A percentile compares a stretch with the other conserved stretches of the same genome.
phyloP scores from a whole-genome alignment of 2,113 vertebrate species.

The Pheucticus melanocephalus region DNA sequence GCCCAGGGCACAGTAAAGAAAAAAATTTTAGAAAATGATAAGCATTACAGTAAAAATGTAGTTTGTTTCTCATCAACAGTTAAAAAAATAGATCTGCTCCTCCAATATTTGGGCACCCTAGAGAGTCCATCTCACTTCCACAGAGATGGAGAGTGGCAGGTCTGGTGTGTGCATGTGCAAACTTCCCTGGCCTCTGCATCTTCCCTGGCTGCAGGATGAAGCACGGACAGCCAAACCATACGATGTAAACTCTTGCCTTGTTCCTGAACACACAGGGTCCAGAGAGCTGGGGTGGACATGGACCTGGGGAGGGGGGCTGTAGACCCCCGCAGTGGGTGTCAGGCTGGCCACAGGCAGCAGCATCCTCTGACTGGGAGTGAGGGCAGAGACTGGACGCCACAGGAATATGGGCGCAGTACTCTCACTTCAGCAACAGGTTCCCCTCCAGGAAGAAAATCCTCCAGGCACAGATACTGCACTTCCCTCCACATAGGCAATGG shows the following conservation, averaged over 20 bases:
- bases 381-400: not conserved
- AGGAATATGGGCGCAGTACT: fast-evolving
- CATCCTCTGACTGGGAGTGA: not conserved
- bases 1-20: not conserved
- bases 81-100: not conserved
- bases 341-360: not conserved
- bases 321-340: not conserved
- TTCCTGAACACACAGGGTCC: not conserved
- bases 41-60: not conserved
- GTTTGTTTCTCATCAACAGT: not conserved
- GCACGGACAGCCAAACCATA: not conserved
- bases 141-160: not conserved
- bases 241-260: not conserved
- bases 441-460: not conserved
- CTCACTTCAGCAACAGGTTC: not conserved
- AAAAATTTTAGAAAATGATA: not conserved
- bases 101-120: not conserved
- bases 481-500: fast-evolving
- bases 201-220: fast-evolving
- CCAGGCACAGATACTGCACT: no score
- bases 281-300: fast-evolving
- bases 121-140: not conserved
- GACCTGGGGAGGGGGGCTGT: not conserved
- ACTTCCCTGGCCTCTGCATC: not conserved
- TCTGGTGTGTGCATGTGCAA: not conserved